Evolutionary conservation across 2,888 invertebrate species (phyloP), one percentile per base, ranked within the genome.

Genomic region (Acanthosepion esculentum): DNA sequence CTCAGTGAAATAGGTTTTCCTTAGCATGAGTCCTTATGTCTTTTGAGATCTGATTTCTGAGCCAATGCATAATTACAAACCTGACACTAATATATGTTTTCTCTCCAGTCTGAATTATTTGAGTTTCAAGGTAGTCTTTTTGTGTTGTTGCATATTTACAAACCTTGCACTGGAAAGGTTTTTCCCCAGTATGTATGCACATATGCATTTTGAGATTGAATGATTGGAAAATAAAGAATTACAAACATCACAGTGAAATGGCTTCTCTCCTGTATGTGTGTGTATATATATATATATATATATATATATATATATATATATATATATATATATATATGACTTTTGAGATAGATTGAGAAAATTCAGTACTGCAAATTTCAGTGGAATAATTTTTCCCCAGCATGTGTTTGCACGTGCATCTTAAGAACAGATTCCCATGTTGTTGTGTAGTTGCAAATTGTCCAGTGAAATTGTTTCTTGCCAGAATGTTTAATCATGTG

Each of bases 361-460:
- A 91, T 20, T 33, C 18, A 15, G 41, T 15, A 12, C 20, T 26
- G 26, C 41, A 91, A 7, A 18, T 41, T 12, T 20, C 48, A 48
- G 48, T 41, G 41, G 26, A 91, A 91, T 0, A 26, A 41, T 91
- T 91, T 41, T 26, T 23, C 41, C 12, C 91, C 91, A 91, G 41
- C 18, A 41, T 91, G 91, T 23, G 33, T 91, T 41, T 26, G 18
- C 26, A 23, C 41, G 15, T 91, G 91, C 2, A 18, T 48, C 7
- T 91, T 91, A 0, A 91, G 41, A 48, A 26, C 15, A 26, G 91
- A 10, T 23, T 95, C 95, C 20, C 95, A 92, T 64, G 94, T 91
- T 78, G 95, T 95, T 20, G 92, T 94, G 93, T 95, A 95, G 18
- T 48, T 41, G n/a, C 91, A 91, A 15, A 91, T 33, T 41, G 33